Evolutionary conservation across 2,888 invertebrate species (phyloP).

Genomic region (Stenurella melanura): DNA sequence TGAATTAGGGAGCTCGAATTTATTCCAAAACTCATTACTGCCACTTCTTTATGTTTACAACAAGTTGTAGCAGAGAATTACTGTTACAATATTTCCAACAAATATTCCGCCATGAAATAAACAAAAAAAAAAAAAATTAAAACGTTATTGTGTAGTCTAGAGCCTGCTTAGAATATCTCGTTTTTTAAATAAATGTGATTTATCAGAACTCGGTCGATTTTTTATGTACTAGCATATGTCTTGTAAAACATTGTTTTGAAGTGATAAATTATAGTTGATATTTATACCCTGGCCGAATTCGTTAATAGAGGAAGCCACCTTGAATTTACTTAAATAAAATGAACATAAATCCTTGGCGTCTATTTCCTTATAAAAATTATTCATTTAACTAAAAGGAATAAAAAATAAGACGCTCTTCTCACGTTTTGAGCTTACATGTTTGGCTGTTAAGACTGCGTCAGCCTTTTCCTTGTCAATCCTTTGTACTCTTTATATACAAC

Average conservation of each 20-base stretch:
- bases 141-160: too few species aligned
- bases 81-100: too few species aligned
- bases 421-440: slow-evolving; percentile 12
- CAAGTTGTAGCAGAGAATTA: too few species aligned
- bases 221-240: not conserved
- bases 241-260: not conserved
- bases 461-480: slow-evolving; percentile 31
- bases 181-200: too few species aligned
- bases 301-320: slow-evolving; percentile 19
- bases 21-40: too few species aligned
- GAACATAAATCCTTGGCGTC: slow-evolving; percentile 1
- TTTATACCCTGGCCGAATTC: not conserved
- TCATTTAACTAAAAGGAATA: slow-evolving; percentile 2
- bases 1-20: too few species aligned
- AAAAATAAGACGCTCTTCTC: slow-evolving; percentile 5
- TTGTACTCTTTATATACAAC: slow-evolving; percentile 20
- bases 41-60: too few species aligned
- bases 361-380: slow-evolving; percentile 21
- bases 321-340: not conserved
- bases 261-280: not conserved
- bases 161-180: too few species aligned
- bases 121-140: too few species aligned
- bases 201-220: not conserved
- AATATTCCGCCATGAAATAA: too few species aligned
- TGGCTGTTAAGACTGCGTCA: slow-evolving; percentile 17